Percentiles rank a stretch among this genome's conserved stretches.
phyloP scores from a whole-genome alignment of 2,888 invertebrate genomes.

The Galerucella nymphaeae region DNA sequence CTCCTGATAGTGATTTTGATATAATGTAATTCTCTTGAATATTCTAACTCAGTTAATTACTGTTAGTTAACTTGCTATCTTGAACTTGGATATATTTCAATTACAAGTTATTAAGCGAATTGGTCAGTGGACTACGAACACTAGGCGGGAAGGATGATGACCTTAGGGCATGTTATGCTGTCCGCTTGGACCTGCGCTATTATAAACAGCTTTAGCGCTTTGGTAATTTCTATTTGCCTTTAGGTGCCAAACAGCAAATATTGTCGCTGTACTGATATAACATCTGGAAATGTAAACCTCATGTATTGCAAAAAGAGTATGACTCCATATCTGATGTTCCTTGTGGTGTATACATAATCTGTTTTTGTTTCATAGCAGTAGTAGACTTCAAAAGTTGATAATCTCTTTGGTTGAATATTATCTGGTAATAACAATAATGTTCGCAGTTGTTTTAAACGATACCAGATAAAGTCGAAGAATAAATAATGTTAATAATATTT shows the following conservation, averaged over 20 bases:
- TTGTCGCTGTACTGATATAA: background rate
- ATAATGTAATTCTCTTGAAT: background rate
- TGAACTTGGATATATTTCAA: conserved; percentile 17
- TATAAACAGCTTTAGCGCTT: conserved; percentile 3
- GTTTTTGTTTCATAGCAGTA: too few relatives aligned
- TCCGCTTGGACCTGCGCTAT: conserved; percentile 1
- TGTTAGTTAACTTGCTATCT: conserved; percentile 8
- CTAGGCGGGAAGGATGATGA: background rate
- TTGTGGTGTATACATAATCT: too few relatives aligned
- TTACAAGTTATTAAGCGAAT: conserved; percentile 19
- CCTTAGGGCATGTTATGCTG: conserved; percentile 8
- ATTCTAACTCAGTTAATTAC: conserved; percentile 5
- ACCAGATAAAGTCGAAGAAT: too few relatives aligned
- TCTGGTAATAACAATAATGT: too few relatives aligned
- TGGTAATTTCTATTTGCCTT: conserved; percentile 18
- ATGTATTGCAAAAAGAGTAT: too few relatives aligned
- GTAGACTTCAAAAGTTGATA: too few relatives aligned
- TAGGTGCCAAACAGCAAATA: background rate
- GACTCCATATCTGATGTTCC: too few relatives aligned
- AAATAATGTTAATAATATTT: too few relatives aligned
- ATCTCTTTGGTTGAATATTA: too few relatives aligned
- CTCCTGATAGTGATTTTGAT: background rate
- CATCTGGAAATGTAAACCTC: background rate
- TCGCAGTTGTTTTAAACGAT: too few relatives aligned
- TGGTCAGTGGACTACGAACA: conserved; percentile 16